Evolutionary conservation across 2,113 vertebrate genomes (phyloP), one percentile per base, ranked within the genome.

Genomic region (Atrichornis clamosus): DNA sequence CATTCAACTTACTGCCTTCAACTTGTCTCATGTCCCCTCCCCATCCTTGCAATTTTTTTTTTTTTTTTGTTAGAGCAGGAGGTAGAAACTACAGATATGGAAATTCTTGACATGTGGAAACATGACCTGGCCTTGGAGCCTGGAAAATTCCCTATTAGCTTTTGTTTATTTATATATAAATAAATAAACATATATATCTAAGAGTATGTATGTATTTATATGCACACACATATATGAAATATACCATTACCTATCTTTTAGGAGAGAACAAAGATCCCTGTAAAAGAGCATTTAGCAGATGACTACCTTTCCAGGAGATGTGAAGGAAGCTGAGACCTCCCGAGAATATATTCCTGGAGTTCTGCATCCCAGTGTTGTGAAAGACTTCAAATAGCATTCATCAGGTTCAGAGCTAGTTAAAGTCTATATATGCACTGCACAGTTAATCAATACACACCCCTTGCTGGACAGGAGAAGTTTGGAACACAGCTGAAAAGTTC

Each of bases 11-110:
- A 37, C 3, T 30, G 5, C 33, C 21, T 80, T 15, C 22, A 44
- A 1, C 2, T 44, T 32, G 5, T 49, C 32, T n/a, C 35, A 44
- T 2, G 0, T 52, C 1, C 41, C 7, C 27, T 60, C 14, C 3
- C 3, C 7, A n/a, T 2, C 3, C 4, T 5, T 35, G 6, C 17
- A 68, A 76, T n/a, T n/a, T n/a, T n/a, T n/a, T n/a, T n/a, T n/a
- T 1, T 18, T 37, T 81, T 49, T 86, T 59, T 2, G 22, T 63
- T 72, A 49, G 6, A 65, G 9, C 5, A 41, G 21, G 15, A 44
- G 6, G 7, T 19, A 68, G 42, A 42, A 86, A 26, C 4, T 35
- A 39, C 9, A 70, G 12, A 65, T 46, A 33, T 3, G 11, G 42
- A 11, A 80, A n/a, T 56, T 73, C 13, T 47, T 21, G 56, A 10